Conservation (phyloP, 1,140 invertebrate genomes). For the Drosophila jambulina region DNA sequence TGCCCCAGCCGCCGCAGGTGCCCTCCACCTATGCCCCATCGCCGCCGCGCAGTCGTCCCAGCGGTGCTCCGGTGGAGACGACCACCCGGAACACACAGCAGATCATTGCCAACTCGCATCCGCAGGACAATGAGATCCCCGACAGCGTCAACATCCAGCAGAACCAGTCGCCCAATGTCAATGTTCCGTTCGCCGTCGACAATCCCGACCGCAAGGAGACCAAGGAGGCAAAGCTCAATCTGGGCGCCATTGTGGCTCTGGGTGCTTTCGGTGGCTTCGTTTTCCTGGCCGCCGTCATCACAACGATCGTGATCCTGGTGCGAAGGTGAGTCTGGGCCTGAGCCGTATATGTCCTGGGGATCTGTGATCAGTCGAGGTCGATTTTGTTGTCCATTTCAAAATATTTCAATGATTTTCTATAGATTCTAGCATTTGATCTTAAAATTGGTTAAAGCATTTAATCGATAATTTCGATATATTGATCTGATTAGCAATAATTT, state of each 20-base stretch:
- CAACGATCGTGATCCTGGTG: slow-evolving; percentile 94
- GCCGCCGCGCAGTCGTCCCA: slow-evolving; percentile 50
- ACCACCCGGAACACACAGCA: slow-evolving; percentile 84
- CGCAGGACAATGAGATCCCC: slow-evolving; percentile 87
- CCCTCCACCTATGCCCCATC: slow-evolving; percentile 60
- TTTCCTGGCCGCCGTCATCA: slow-evolving; percentile 94
- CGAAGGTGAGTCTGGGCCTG: slow-evolving; percentile 90
- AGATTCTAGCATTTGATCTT: not conserved
- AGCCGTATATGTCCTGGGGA: not conserved
- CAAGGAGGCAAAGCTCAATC: slow-evolving; percentile 91
- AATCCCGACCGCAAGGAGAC: slow-evolving; percentile 88
- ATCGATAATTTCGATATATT: not conserved
- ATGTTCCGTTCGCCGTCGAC: slow-evolving; percentile 89
- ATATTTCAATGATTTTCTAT: not conserved
- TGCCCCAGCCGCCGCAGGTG: slow-evolving; percentile 33
- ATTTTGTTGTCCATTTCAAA: slow-evolving; percentile 17
- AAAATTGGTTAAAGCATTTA: not conserved
- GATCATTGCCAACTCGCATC: slow-evolving; percentile 88
- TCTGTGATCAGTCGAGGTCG: slow-evolving; percentile 22
- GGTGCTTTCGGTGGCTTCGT: slow-evolving; percentile 96
- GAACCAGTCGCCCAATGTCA: slow-evolving; percentile 88
- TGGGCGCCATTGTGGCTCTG: slow-evolving; percentile 94
- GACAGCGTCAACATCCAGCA: slow-evolving; percentile 86
- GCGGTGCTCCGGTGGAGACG: slow-evolving; percentile 54
- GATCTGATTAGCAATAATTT: not conserved